Base-by-base conservation (phyloP, 1,140 invertebrate genomes). In the Helicoverpa zea region DNA sequence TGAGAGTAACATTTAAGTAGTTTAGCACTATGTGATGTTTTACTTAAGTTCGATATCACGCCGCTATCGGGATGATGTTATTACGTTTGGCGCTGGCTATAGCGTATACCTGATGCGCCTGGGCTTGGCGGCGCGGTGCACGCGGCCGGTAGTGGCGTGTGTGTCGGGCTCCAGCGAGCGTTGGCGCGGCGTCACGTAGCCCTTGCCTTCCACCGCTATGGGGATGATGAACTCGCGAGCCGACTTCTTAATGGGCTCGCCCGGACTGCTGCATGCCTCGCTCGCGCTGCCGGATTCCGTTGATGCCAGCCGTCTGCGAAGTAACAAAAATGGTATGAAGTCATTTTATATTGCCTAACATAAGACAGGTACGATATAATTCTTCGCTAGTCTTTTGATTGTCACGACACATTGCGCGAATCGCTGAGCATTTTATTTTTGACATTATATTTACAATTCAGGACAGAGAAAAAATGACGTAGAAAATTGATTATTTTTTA, bases 211-310 rank as follows among this genome's bases (percentile, higher is more conserved):
- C 58, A 98, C 97, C 14, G 98, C 97, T 86, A 98, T 98, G 0
- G 98, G 98, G 94, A 98, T 98, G 87, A 98, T 98, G 85, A 98
- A 98, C 94, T 98, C 98, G 16, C 98, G 95, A 11, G 98, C 97
- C 74, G 97, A 98, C 94, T 98, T 98, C 86, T 97, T 97, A 83
- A 98, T 98, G 1, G 97, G 97, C 89, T 98, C 97, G 29, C 96
- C 93, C 83, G 93, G 90, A 56, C 91, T 91, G 7, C 90, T 87
- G 75, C 90, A 91, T 35, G 90, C 82, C 77, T 92, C 92, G 81
- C 90, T 87, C 9, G 86, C 83, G 29, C 63, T 84, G 59, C 81
- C 82, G 23, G 92, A 91, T 77, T 94, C 89, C 23, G 85, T 87
- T 9, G 93, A 94, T 18, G 88, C 83, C 82, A 94, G 75, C 16